A percentile compares a stretch with the other conserved stretches of the same genome.
Conservation (phyloP, 2,888 invertebrate species). For the Lepidonotus clava region DNA sequence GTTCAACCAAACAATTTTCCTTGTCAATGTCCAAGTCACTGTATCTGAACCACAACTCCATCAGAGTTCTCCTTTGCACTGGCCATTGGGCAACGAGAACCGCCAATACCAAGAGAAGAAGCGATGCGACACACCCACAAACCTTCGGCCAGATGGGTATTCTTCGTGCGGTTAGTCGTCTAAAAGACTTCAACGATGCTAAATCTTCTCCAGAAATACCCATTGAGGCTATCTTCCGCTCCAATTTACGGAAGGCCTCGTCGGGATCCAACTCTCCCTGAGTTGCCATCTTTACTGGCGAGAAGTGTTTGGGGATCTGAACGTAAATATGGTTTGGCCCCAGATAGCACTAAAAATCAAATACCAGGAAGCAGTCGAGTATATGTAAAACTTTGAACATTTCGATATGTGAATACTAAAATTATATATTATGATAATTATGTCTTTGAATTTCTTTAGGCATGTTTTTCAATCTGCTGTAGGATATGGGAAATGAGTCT, state of each 20-base stretch:
- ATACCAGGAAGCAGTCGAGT: too few species aligned
- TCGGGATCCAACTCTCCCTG: slow-evolving; percentile 29
- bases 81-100: slow-evolving; percentile 58
- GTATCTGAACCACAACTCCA: slow-evolving; percentile 38
- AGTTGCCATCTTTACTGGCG: background rate
- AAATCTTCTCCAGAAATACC: slow-evolving; percentile 57
- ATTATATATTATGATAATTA: too few species aligned
- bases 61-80: slow-evolving; percentile 2
- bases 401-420: too few species aligned
- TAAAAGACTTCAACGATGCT: slow-evolving; percentile 53
- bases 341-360: too few species aligned
- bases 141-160: background rate
- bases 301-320: background rate
- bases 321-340: slow-evolving; percentile 13
- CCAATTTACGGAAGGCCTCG: slow-evolving; percentile 41
- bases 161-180: slow-evolving; percentile 34
- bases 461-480: background rate
- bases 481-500: background rate
- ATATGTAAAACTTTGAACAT: too few species aligned
- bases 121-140: background rate
- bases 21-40: slow-evolving; percentile 57
- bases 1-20: slow-evolving; percentile 70
- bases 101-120: background rate
- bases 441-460: background rate
- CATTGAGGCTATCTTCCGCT: slow-evolving; percentile 47